Percentiles rank a stretch among this genome's conserved stretches.
These are phyloP conservation scores for Holacanthus passer DNA, from an alignment of 2,113 vertebrate species.

Conservation along the genomic window DNA sequence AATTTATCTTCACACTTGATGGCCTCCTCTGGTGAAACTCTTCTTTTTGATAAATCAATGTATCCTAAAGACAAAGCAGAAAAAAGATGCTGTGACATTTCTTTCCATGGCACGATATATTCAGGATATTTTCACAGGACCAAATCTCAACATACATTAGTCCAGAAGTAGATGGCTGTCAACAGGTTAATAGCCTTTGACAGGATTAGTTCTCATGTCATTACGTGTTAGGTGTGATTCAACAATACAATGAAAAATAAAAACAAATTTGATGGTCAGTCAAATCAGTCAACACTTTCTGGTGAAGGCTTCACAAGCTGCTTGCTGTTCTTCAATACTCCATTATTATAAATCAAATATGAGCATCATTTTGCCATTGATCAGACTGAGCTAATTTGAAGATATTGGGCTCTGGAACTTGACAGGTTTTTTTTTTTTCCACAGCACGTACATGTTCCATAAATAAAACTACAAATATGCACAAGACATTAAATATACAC, in stretches of 20 bases:
- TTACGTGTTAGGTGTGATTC: too few relatives aligned
- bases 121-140: not conserved
- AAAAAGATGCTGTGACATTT: not conserved
- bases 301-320: not conserved
- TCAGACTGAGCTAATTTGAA: too few relatives aligned
- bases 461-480: too few relatives aligned
- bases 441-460: too few relatives aligned
- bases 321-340: not conserved
- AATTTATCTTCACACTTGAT: slow-evolving; percentile 99
- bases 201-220: not conserved
- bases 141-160: not conserved
- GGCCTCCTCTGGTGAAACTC: slow-evolving; percentile 98
- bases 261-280: not conserved
- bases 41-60: slow-evolving; percentile 98
- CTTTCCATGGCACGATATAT: accelerated
- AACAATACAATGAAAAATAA: too few relatives aligned
- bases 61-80: slow-evolving; percentile 86
- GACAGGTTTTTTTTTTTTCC: too few relatives aligned
- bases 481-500: too few relatives aligned
- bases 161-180: not conserved
- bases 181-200: not conserved
- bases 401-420: not conserved
- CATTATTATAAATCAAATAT: not conserved
- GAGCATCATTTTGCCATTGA: too few relatives aligned
- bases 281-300: not conserved